Conservation (phyloP, 2,113 vertebrate genomes). For the Empidonax alnorum region DNA sequence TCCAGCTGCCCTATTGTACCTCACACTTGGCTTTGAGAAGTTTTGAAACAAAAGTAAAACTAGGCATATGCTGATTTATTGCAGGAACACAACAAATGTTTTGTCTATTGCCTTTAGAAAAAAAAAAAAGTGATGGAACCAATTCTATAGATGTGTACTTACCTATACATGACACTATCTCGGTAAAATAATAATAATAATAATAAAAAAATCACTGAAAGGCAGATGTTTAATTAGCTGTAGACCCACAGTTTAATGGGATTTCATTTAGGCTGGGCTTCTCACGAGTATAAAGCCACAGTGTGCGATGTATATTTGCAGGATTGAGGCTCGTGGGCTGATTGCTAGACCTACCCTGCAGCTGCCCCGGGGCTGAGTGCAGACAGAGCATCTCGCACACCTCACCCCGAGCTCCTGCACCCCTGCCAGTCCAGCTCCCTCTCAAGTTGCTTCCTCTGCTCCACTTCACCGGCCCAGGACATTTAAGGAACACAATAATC, state of each 20-base stretch:
- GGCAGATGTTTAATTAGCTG: slow-evolving; percentile 42
- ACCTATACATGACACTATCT: background rate
- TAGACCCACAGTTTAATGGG: background rate
- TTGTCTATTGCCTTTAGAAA: background rate
- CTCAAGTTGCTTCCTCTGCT: background rate
- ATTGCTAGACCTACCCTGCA: background rate
- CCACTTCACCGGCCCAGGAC: background rate
- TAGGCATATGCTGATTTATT: background rate
- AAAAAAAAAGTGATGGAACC: background rate
- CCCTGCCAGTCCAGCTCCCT: background rate
- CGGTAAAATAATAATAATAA: background rate
- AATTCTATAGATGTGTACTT: background rate
- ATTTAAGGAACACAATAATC: background rate
- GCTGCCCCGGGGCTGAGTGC: background rate
- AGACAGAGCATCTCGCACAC: background rate
- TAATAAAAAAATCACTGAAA: background rate
- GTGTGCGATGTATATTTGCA: slow-evolving; percentile 2
- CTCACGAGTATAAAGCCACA: slow-evolving; percentile 1
- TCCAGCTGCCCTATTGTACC: slow-evolving; percentile 23
- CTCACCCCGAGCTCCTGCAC: background rate
- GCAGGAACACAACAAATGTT: slow-evolving; percentile 8
- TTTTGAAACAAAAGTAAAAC: slow-evolving; percentile 24
- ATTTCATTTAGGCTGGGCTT: slow-evolving; percentile 27
- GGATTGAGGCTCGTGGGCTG: slow-evolving; percentile 11
- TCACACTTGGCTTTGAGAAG: slow-evolving; percentile 18